Evolutionary conservation across 2,797 vertebrate species (phyloP), one percentile per base, ranked within the genome.

Genomic region (Acanthornis magna): DNA sequence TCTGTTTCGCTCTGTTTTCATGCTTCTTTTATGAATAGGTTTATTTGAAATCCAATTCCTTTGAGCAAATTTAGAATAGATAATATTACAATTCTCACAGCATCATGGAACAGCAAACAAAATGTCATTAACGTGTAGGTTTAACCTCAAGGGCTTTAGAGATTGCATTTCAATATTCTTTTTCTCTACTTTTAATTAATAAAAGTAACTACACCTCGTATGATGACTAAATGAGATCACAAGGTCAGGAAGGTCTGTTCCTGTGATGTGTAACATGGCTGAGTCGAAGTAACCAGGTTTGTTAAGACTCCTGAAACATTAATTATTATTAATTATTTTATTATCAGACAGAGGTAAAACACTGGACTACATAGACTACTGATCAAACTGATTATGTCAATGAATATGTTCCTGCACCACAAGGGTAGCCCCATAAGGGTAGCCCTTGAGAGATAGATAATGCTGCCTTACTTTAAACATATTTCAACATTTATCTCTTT

Each of bases 31-130:
- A 72, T n/a, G 66, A 92, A 94, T 6, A 72, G 48, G 48, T 78
- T 91, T 86, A 85, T 73, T 60, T 73, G 76, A 90, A 92, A 96
- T 89, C n/a, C 43, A 92, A 67, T 81, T 96, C 68, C 89, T 93
- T 62, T 38, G 63, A 86, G 85, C 45, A 92, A 93, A 93, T 84
- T 91, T 55, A 84, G 45, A 79, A 53, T 50, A 91, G 67, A 76
- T 82, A 93, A 67, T 50, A 89, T 71, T 81, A 88, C 55, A 88
- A 89, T 71, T 76, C 66, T 62, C 71, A 85, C 32, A 89, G 40
- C 47, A 70, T 21, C 47, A 17, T 34, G 36, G 38, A 85, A 86
- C 62, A 68, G 61, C 65, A 91, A 95, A 89, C 67, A 96, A 94
- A 88, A 92, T 91, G 70, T 62, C 79, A 88, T 86, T 92, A 88